Evolutionary conservation across 2,888 invertebrate species (phyloP), one percentile per base, ranked within the genome.

Genomic region (Xanthia togata): DNA sequence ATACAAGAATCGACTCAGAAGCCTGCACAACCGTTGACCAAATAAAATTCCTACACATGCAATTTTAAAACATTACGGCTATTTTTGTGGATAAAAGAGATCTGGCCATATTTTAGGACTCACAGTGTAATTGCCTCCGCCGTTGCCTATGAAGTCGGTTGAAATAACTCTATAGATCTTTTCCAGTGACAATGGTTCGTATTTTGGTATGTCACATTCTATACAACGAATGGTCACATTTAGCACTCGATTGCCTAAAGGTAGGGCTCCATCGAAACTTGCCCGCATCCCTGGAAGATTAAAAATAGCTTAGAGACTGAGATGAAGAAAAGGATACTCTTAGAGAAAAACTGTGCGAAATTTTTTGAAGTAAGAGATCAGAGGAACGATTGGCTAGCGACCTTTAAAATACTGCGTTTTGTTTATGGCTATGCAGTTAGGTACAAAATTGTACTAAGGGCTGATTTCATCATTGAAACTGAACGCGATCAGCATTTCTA

Each of bases 81-180:
- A 72, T 44, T 26, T 71, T 65, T 63, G 20, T 12, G 0, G n/a
- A 57, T 26, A 55, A 59, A 55, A 23, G 5, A 44, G 3, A 69
- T 63, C 9, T 35, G 31, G 57, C 50, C 69, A 59, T 35, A 23
- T 60, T 62, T 70, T 38, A 11, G n/a, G 85, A 88, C 97, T 95
- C 89, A 97, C 96, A 38, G 91, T 88, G 88, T 96, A 98, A 4
- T 97, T 97, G 87, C 98, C 98, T 0, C 98, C 98, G 5, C 98
- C 98, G 57, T 91, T 93, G 0, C 95, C 96, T 68, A 98, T 88
- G 88, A 97, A 98, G 69, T 97, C 95, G 0, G 96, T 94, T 0
- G 97, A 87, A 0, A 97, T 96, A 1, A 98, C 91, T 67, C 97
- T 96, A 93, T 98, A 98, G 79, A 94, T 95, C 79, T 96, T 93